Conservation (phyloP, 2,888 invertebrate species). For the Sclerodermus sp. region DNA sequence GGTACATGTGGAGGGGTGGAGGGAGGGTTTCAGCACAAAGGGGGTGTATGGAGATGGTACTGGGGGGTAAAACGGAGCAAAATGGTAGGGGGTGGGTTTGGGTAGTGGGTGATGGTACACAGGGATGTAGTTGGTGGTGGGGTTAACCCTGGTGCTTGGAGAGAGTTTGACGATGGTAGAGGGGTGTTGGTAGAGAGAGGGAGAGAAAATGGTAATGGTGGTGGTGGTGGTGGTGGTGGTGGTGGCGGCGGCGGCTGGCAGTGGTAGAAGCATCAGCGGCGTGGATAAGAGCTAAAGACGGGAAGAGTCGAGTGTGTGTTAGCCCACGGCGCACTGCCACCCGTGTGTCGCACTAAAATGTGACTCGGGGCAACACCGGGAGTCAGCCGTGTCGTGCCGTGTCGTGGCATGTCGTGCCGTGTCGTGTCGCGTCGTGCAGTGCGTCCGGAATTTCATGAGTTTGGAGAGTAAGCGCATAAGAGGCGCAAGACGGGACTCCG, state of each 20-base stretch:
- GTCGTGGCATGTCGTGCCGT: slow-evolving; percentile 1
- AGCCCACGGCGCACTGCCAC: slow-evolving; percentile 38
- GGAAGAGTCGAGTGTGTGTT: slow-evolving; percentile 25
- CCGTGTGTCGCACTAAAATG: slow-evolving; percentile 45
- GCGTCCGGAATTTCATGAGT: slow-evolving; percentile 23
- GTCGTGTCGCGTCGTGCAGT: slow-evolving; percentile 7
- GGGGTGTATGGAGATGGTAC: slow-evolving; percentile 1
- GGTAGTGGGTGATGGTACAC: slow-evolving; percentile 7
- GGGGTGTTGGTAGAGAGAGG: slow-evolving; percentile 9
- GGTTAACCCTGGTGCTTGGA: background rate
- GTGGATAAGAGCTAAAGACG: slow-evolving; percentile 18
- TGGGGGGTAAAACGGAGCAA: slow-evolving; percentile 8
- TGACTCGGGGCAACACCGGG: slow-evolving; percentile 44
- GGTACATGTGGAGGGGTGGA: background rate
- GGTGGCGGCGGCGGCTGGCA: slow-evolving; percentile 4
- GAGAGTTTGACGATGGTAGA: background rate
- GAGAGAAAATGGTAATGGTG: background rate
- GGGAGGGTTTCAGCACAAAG: background rate
- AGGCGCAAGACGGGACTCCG: no score
- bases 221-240: background rate
- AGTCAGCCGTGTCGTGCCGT: slow-evolving; percentile 10
- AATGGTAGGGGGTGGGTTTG: slow-evolving; percentile 2
- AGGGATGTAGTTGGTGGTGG: slow-evolving; percentile 3
- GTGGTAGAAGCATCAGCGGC: slow-evolving; percentile 6
- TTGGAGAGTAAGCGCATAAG: slow-evolving; percentile 6